A percentile compares a stretch with the other conserved stretches of the same genome.
Conservation (phyloP, 2,113 vertebrate species). For the Eonycteris spelaea region DNA sequence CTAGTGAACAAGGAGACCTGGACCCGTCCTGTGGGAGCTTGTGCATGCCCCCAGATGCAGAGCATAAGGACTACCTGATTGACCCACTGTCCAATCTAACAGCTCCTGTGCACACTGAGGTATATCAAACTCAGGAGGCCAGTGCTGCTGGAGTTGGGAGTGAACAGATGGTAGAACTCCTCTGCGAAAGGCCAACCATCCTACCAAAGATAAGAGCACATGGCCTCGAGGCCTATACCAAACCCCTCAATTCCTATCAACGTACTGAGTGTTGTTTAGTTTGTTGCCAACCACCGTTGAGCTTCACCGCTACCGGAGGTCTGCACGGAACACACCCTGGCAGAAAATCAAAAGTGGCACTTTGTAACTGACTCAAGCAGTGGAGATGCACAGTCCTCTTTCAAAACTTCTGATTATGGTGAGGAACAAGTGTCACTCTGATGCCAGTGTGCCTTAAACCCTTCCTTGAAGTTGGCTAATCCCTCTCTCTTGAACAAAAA, state of each 20-base stretch:
- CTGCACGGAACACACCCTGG: neutral
- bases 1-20: neutral
- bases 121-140: neutral
- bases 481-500: neutral
- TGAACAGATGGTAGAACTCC: neutral
- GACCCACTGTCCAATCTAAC: neutral
- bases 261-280: neutral
- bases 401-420: neutral
- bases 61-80: neutral
- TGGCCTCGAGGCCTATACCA: neutral
- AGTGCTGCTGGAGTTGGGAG: neutral
- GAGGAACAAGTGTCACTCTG: neutral
- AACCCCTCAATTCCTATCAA: neutral
- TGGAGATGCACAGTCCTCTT: neutral
- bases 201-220: neutral
- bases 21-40: neutral
- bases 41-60: neutral
- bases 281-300: neutral
- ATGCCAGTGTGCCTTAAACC: neutral
- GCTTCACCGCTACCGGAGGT: neutral
- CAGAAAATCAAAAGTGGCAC: neutral
- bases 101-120: neutral
- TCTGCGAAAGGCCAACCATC: neutral
- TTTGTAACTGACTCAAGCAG: neutral
- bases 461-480: neutral